Conservation (phyloP, 2,888 invertebrate genomes). For the Acleris holmiana region DNA sequence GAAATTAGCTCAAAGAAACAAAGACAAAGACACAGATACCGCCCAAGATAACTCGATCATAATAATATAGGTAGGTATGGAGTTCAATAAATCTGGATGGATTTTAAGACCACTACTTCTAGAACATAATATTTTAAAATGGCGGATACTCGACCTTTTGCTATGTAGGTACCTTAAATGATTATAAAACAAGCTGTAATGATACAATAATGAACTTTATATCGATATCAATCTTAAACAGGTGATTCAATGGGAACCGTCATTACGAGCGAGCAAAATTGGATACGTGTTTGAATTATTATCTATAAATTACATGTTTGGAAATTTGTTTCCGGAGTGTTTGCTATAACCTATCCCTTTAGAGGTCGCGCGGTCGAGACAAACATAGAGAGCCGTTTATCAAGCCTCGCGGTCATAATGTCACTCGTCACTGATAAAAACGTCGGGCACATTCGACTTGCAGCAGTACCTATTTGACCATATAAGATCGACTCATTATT, state of each 20-base stretch:
- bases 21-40: too few relatives aligned
- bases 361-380: conserved; percentile 31
- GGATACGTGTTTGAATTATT: not conserved
- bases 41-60: too few relatives aligned
- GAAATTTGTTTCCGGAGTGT: conserved; percentile 5
- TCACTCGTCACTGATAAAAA: conserved; percentile 27
- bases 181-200: not conserved
- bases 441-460: not conserved
- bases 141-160: too few relatives aligned
- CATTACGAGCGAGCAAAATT: not conserved
- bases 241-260: not conserved
- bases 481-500: too few relatives aligned
- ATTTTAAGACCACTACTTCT: too few relatives aligned
- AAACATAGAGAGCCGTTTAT: conserved; percentile 19
- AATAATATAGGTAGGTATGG: too few relatives aligned
- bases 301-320: conserved; percentile 5
- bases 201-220: not conserved
- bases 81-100: too few relatives aligned
- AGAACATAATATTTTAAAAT: too few relatives aligned
- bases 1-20: too few relatives aligned
- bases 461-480: not conserved
- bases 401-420: conserved; percentile 26
- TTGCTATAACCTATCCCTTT: conserved; percentile 6
- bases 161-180: too few relatives aligned
- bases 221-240: not conserved